These are phyloP conservation scores for Forbesichthys agassizii DNA, from an alignment of 2,113 vertebrate species.

Conservation along the genomic window DNA sequence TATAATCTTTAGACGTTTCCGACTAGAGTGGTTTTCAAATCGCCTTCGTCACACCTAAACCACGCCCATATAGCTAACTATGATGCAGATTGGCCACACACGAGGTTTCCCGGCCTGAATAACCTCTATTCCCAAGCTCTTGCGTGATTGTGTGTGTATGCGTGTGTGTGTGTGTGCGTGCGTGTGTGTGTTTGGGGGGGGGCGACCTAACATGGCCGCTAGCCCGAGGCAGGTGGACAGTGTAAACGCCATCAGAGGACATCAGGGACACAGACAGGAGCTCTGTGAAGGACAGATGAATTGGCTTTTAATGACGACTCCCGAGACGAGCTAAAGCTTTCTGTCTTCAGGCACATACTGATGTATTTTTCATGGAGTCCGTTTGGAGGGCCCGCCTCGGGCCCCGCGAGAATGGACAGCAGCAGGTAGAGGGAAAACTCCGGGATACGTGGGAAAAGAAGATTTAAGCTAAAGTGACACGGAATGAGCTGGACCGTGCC, in stretches of 20 bases:
- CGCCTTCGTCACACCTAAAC: too few species aligned
- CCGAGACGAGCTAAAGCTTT: constrained; percentile 26
- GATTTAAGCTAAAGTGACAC: constrained; percentile 15
- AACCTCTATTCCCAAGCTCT: too few species aligned
- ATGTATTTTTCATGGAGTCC: constrained; percentile 40
- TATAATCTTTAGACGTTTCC: too few species aligned
- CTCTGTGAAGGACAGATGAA: constrained; percentile 41
- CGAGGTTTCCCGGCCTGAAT: too few species aligned
- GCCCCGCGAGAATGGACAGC: neutral
- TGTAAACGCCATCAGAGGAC: constrained; percentile 1
- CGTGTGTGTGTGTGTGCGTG: too few species aligned
- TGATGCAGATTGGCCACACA: too few species aligned
- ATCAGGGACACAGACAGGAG: neutral
- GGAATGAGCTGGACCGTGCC: neutral
- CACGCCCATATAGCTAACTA: too few species aligned
- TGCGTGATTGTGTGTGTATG: too few species aligned
- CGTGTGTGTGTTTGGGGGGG: neutral
- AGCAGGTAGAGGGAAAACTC: neutral
- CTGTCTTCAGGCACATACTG: constrained; percentile 21
- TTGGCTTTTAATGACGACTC: constrained; percentile 49
- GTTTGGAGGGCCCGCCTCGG: constrained; percentile 1
- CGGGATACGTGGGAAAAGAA: neutral
- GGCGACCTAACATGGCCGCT: neutral
- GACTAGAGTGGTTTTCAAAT: too few species aligned
- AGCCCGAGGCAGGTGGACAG: neutral